phyloP scores from a whole-genome alignment of 2,797 vertebrate species.

The Decapterus maruadsi region DNA sequence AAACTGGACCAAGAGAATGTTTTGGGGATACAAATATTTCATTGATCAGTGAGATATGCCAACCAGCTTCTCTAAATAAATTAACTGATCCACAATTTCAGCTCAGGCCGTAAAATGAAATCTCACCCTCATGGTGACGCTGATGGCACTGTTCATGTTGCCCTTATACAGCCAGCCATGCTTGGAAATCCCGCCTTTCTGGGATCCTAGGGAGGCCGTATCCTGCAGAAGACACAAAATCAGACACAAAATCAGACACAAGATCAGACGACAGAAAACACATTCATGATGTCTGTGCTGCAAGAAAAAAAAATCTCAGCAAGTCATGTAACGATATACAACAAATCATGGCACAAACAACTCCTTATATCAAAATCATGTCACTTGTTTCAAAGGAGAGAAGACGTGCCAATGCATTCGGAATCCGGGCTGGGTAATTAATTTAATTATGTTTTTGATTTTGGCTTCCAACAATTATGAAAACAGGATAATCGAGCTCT shows the following conservation, averaged over 20 bases:
- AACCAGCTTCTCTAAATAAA: no score
- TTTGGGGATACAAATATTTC: neutral
- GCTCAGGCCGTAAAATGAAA: neutral
- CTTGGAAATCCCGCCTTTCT: slow-evolving; percentile 97
- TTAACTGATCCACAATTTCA: neutral
- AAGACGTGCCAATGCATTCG: neutral
- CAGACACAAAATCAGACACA: slow-evolving; percentile 33
- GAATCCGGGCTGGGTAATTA: neutral
- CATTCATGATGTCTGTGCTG: neutral
- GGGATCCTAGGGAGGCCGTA: slow-evolving; percentile 95
- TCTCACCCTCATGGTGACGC: slow-evolving; percentile 98
- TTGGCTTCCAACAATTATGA: no score
- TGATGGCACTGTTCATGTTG: slow-evolving; percentile 99
- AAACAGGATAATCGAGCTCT: no score
- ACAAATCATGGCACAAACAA: neutral
- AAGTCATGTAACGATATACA: neutral
- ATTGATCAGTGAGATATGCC: neutral
- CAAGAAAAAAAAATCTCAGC: neutral
- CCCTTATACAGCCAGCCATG: slow-evolving; percentile 99
- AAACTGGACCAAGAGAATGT: neutral
- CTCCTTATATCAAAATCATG: no score
- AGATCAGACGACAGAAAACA: slow-evolving; percentile 33
- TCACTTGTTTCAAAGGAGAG: neutral
- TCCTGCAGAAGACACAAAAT: slow-evolving; percentile 88
- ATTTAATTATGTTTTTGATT: no score